Conservation (phyloP, 2,113 vertebrate genomes). For the Phylloscopus trochilus region DNA sequence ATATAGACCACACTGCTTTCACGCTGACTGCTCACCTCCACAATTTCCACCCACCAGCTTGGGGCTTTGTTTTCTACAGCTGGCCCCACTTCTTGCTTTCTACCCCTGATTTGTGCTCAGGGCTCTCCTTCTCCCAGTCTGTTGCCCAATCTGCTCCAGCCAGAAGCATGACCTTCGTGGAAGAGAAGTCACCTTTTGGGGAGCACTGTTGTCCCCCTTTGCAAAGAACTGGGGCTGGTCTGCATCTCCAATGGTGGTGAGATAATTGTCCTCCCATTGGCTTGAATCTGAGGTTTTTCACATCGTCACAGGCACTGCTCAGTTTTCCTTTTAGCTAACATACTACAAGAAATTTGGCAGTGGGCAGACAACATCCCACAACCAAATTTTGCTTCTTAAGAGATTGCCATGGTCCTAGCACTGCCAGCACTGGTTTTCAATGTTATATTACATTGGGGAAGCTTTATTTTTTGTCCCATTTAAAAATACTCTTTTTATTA, state of each 20-base stretch:
- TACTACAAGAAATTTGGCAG: not conserved
- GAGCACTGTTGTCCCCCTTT: not conserved
- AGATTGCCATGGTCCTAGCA: not conserved
- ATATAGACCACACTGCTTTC: not conserved
- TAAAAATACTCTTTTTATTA: constrained; percentile 63
- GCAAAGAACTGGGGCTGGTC: not conserved
- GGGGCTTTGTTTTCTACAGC: not conserved
- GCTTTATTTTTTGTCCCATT: constrained; percentile 33
- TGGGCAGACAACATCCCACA: not conserved
- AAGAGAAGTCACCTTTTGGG: not conserved
- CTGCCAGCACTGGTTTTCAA: not conserved
- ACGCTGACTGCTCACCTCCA: not conserved
- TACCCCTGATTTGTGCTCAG: not conserved
- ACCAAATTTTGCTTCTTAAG: not conserved
- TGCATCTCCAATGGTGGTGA: not conserved
- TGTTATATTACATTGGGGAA: not conserved
- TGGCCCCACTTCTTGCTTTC: not conserved
- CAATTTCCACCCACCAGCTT: not conserved
- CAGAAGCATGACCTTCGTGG: not conserved
- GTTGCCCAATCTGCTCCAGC: not conserved
- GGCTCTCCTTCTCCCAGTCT: not conserved
- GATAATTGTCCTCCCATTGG: not conserved
- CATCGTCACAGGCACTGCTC: not conserved
- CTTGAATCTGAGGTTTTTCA: not conserved
- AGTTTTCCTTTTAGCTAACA: not conserved